phyloP scores from a whole-genome alignment of 2,113 vertebrate species.

The Arvicanthis niloticus region DNA sequence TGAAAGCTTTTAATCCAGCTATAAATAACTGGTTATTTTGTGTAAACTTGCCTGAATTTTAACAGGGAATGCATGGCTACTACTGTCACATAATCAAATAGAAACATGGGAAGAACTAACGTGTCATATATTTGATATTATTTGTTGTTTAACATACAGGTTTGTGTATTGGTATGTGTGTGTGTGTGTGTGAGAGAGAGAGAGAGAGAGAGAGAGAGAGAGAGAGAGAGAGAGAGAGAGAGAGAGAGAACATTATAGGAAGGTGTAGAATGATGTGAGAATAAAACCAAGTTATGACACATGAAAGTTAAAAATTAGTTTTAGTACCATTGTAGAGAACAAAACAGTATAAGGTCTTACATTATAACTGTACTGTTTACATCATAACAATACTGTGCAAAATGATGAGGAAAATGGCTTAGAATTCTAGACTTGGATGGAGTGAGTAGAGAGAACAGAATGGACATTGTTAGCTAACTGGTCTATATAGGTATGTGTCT shows the following conservation, averaged over 20 bases:
- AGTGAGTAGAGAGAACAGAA: background rate
- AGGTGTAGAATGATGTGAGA: background rate
- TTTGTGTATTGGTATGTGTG: background rate
- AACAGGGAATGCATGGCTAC: background rate
- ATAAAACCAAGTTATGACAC: background rate
- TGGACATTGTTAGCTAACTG: background rate
- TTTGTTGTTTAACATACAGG: background rate
- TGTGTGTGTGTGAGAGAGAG: background rate
- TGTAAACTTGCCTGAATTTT: background rate
- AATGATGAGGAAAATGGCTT: background rate
- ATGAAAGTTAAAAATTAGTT: conserved; percentile 19
- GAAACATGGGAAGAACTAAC: background rate
- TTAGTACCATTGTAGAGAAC: background rate
- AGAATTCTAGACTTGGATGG: background rate
- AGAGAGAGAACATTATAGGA: background rate
- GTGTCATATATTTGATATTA: background rate
- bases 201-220: no score
- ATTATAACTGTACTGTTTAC: background rate
- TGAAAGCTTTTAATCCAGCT: background rate
- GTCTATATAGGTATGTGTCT: background rate
- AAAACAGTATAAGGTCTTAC: background rate
- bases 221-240: no score
- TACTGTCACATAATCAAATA: conserved; percentile 4
- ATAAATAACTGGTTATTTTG: conserved; percentile 17
- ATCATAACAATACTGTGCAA: background rate